Evolutionary conservation across 1,140 invertebrate species (phyloP).

Genomic region (Diprion similis): DNA sequence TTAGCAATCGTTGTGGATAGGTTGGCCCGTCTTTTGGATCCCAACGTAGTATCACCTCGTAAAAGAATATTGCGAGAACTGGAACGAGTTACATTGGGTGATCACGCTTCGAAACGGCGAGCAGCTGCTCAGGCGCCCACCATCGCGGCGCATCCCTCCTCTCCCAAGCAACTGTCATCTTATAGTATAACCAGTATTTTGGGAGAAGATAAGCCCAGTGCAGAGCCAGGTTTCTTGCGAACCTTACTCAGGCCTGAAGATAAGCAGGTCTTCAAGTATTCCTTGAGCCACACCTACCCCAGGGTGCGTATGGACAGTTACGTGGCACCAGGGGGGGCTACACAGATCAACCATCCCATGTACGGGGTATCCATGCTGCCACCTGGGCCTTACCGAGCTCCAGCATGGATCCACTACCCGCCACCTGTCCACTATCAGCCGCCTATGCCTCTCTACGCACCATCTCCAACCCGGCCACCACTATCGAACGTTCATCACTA

Average conservation of each 20-base stretch:
- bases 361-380: conserved; percentile 58
- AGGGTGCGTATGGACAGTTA: conserved; percentile 53
- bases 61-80: conserved; percentile 77
- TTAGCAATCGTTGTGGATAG: conserved; percentile 58
- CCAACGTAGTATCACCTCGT: conserved; percentile 71
- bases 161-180: conserved; percentile 68
- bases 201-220: conserved; percentile 61
- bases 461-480: conserved; percentile 52
- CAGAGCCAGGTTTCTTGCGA: conserved; percentile 56
- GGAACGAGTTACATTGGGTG: conserved; percentile 75
- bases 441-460: conserved; percentile 53
- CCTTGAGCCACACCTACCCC: conserved; percentile 51
- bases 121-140: conserved; percentile 50
- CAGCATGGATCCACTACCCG: conserved; percentile 64
- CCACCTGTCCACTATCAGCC: conserved; percentile 60
- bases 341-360: conserved; percentile 53
- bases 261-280: conserved; percentile 54
- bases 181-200: conserved; percentile 82
- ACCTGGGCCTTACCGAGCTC: conserved; percentile 59
- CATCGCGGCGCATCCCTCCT: conserved; percentile 44
- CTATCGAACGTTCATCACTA: conserved; percentile 56
- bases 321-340: conserved; percentile 41
- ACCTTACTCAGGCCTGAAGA: conserved; percentile 58
- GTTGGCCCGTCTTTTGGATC: conserved; percentile 55
- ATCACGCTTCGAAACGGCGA: conserved; percentile 60